A percentile compares a stretch with the other conserved stretches of the same genome.
Conservation (phyloP, 2,113 vertebrate species). For the Gopherus evgoodei region DNA sequence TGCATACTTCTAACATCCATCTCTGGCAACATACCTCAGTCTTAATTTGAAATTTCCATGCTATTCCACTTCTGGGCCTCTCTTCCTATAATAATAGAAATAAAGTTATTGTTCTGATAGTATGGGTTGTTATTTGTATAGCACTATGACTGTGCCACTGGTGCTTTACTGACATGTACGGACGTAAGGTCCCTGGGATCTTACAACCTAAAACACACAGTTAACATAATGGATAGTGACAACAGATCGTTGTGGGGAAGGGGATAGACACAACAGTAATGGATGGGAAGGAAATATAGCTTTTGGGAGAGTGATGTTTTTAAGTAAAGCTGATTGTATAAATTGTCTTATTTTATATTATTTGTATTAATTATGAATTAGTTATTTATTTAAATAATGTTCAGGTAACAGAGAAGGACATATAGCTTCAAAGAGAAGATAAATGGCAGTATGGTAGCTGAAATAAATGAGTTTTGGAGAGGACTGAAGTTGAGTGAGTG, state of each 20-base stretch:
- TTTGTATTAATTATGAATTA: neutral
- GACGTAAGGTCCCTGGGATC: neutral
- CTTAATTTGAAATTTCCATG: neutral
- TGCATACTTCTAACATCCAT: accelerated
- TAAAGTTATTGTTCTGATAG: neutral
- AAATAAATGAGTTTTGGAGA: neutral
- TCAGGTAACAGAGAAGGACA: neutral
- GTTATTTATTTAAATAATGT: neutral
- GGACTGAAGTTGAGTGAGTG: neutral
- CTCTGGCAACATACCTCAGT: neutral
- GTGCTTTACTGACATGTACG: neutral
- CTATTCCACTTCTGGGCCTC: neutral
- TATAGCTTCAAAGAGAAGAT: neutral
- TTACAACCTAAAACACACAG: neutral
- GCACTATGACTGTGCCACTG: neutral
- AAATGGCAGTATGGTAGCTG: neutral
- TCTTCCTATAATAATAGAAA: neutral
- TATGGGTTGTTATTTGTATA: neutral
- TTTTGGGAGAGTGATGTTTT: neutral
- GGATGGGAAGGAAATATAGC: neutral
- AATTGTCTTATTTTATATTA: neutral
- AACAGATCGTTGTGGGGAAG: neutral
- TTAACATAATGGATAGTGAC: neutral
- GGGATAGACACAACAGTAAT: neutral
- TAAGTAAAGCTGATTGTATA: neutral